phyloP scores from a whole-genome alignment of 2,113 vertebrate genomes.

The Lipophrys pholis region DNA sequence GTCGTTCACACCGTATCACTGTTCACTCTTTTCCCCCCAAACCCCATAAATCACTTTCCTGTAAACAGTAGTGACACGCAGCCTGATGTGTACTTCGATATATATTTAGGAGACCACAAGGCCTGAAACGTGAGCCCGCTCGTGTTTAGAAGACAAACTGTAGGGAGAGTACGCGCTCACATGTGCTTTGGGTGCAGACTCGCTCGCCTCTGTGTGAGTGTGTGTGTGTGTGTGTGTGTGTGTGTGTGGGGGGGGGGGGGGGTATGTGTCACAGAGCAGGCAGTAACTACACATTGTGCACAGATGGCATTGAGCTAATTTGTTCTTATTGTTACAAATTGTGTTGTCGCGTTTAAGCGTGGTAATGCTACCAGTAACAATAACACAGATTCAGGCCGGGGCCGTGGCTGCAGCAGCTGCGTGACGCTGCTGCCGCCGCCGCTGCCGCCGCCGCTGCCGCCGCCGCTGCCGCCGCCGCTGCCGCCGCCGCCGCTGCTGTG shows the following conservation, averaged over 20 bases:
- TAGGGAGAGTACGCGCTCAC: constrained; percentile 52
- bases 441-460: constrained; percentile 35
- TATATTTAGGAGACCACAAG: constrained; percentile 80
- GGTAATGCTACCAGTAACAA: constrained; percentile 75
- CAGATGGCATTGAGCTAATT: constrained; percentile 69
- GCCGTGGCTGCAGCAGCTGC: constrained; percentile 34
- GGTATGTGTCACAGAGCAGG: constrained; percentile 24
- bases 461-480: constrained; percentile 26
- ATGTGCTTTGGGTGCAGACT: constrained; percentile 57
- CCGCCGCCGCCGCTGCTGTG: constrained; percentile 35
- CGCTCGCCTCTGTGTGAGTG: background rate
- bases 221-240: background rate
- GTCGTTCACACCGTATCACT: constrained; percentile 61
- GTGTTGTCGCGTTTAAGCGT: constrained; percentile 65
- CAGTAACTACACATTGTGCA: constrained; percentile 36
- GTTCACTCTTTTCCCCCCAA: constrained; percentile 60
- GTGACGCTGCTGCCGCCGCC: constrained; percentile 36
- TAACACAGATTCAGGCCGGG: constrained; percentile 55
- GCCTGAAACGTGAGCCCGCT: constrained; percentile 77
- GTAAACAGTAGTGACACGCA: constrained; percentile 85
- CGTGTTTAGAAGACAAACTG: constrained; percentile 72
- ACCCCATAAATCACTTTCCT: constrained; percentile 85
- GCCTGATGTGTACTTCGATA: constrained; percentile 84
- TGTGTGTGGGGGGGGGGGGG: background rate
- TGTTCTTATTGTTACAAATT: constrained; percentile 75